Evolutionary conservation across 2,113 vertebrate genomes (phyloP).

Genomic region (Lethenteron reissneri): DNA sequence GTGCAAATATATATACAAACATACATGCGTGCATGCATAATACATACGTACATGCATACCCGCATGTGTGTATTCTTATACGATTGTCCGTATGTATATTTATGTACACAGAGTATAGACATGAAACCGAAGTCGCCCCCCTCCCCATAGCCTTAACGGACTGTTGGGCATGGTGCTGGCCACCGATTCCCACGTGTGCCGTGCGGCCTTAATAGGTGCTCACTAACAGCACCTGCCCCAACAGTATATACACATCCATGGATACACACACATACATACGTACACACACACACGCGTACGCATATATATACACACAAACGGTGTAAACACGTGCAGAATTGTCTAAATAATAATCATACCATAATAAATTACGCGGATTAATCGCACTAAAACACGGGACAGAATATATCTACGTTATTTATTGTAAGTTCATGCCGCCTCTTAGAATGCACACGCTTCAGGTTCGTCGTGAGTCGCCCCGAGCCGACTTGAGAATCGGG

Average conservation of each 20-base stretch:
- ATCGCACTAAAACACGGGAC: too few relatives aligned
- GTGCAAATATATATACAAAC: conserved; percentile 1
- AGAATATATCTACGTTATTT: too few relatives aligned
- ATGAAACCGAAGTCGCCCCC: too few relatives aligned
- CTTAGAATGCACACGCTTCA: too few relatives aligned
- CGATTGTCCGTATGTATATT: neutral
- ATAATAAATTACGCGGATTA: too few relatives aligned
- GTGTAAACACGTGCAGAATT: neutral
- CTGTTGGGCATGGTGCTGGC: too few relatives aligned
- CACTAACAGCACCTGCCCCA: neutral
- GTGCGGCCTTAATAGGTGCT: too few relatives aligned
- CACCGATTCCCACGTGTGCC: too few relatives aligned
- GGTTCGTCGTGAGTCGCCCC: too few relatives aligned
- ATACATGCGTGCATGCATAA: neutral
- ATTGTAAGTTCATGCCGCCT: too few relatives aligned
- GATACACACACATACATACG: neutral
- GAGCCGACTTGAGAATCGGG: too few relatives aligned
- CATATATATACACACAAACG: neutral
- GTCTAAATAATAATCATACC: neutral
- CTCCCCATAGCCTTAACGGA: too few relatives aligned
- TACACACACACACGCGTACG: neutral
- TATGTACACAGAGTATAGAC: neutral
- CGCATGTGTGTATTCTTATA: neutral
- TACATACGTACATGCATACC: neutral
- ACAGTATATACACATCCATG: neutral